A percentile compares a stretch with the other conserved stretches of the same genome.
These are phyloP conservation scores for Cryptosula pallasiana DNA, from an alignment of 2,888 invertebrate genomes.

Conservation along the genomic window DNA sequence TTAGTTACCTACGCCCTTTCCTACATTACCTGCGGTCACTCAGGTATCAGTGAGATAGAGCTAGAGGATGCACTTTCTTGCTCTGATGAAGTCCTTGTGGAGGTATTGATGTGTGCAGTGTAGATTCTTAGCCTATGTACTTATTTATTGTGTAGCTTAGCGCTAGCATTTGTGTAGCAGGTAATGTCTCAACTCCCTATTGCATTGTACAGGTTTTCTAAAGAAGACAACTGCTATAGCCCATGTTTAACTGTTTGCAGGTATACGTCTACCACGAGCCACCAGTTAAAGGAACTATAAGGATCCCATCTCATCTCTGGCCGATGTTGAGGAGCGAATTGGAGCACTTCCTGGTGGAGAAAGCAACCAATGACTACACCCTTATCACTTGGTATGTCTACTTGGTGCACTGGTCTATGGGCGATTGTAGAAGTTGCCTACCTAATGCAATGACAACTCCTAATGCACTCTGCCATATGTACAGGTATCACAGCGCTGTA, in stretches of 20 bases:
- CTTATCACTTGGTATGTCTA: slow-evolving; percentile 45
- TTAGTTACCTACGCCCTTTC: slow-evolving; percentile 39
- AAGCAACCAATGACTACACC: slow-evolving; percentile 39
- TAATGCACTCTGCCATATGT: too few species aligned
- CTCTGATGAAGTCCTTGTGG: slow-evolving; percentile 35
- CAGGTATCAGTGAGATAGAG: slow-evolving; percentile 45
- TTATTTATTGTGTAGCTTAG: too few species aligned
- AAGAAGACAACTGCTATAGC: too few species aligned
- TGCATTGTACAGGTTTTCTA: too few species aligned
- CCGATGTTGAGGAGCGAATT: slow-evolving; percentile 41
- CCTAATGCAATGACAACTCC: too few species aligned
- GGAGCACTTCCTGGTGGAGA: slow-evolving; percentile 43
- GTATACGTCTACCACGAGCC: slow-evolving; percentile 47
- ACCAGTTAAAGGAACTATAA: slow-evolving; percentile 42
- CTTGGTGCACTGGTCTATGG: too few species aligned
- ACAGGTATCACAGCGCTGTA: slow-evolving; percentile 6
- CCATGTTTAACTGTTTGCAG: slow-evolving; percentile 31
- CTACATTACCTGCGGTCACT: slow-evolving; percentile 40
- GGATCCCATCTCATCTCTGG: slow-evolving; percentile 44
- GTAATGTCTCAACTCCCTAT: too few species aligned
- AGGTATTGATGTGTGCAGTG: too few species aligned
- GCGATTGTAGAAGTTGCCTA: too few species aligned
- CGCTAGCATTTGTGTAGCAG: too few species aligned
- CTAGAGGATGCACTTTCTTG: slow-evolving; percentile 48
- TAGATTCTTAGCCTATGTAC: too few species aligned